Evolutionary conservation across 2,797 vertebrate genomes (phyloP), one percentile per base, ranked within the genome.

Genomic region (Carapus acus): DNA sequence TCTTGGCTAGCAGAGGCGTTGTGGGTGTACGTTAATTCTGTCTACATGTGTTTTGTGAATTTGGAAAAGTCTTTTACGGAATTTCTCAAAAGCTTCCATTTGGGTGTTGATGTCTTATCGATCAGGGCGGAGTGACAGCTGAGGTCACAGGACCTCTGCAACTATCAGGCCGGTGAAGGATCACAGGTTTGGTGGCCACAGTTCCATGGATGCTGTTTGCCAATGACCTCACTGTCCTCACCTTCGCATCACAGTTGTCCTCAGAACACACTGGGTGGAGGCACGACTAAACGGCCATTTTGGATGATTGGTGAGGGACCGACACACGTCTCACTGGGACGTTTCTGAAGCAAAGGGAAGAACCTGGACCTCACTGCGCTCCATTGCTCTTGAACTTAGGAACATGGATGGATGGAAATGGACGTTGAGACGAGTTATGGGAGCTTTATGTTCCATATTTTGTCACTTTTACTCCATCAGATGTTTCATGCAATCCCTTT

Each of bases 21-120:
- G 14, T 13, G 17, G 33, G 24, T 51, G 44, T 47, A 20, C 45
- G 18, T 24, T 47, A 45, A 51, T 53, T 38, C 33, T 48, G 13
- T 36, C 45, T 34, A 22, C 54, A 63, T 56, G 44, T 69, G 62
- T 69, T 54, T 48, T 69, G 23, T 62, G 18, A 43, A 45, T 58
- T 65, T 62, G 34, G 62, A 62, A 58, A 62, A 57, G 56, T 24
- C 45, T 56, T 53, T 19, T 45, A 49, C 40, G 17, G 11, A 46
- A 54, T 17, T 54, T 46, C 38, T 33, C 44, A 4, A 20, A 58
- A 61, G 56, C 12, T 57, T 57, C 13, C 43, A 56, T n/a, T 43
- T n/a, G n/a, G n/a, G 40, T 39, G 18, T 52, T 31, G 43, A 66
- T 24, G 21, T 33, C 14, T 33, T 9, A 8, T 33, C 12, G 24